A percentile compares a stretch with the other conserved stretches of the same genome.
phyloP scores from a whole-genome alignment of 2,113 vertebrate species.

The Xyrauchen texanus region DNA sequence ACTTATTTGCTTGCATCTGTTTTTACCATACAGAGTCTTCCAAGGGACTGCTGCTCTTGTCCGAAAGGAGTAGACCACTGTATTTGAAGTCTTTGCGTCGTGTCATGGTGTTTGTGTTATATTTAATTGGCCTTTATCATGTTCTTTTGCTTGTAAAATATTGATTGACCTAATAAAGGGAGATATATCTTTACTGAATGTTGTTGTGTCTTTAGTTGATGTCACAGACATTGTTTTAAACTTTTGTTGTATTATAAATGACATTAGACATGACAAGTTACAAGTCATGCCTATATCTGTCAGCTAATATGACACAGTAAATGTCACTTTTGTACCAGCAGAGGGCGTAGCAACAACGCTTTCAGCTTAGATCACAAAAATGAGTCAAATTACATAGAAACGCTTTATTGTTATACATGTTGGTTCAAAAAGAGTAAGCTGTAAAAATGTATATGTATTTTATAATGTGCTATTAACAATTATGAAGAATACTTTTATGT shows the following conservation, averaged over 20 bases:
- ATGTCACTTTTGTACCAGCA: constrained; percentile 9
- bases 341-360: constrained; percentile 13
- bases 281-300: constrained; percentile 5
- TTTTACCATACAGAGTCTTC: constrained; percentile 56
- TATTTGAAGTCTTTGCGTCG: constrained; percentile 68
- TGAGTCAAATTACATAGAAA: not conserved
- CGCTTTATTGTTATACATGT: too few species aligned
- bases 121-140: constrained; percentile 76
- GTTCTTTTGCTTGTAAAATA: constrained; percentile 78
- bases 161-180: constrained; percentile 76
- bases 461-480: not conserved
- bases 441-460: not conserved
- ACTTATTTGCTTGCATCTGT: not conserved
- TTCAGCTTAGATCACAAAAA: not conserved
- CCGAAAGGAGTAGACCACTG: constrained; percentile 54
- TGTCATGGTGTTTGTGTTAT: constrained; percentile 62
- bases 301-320: not conserved
- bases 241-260: not conserved
- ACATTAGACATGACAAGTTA: not conserved
- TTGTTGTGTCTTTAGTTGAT: constrained; percentile 47
- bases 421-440: too few species aligned
- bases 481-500: not conserved
- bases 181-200: constrained; percentile 60
- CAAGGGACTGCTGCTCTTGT: constrained; percentile 40
- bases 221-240: not conserved